phyloP scores from a whole-genome alignment of 1,140 invertebrate genomes.

The Brachionus manjavacas region DNA sequence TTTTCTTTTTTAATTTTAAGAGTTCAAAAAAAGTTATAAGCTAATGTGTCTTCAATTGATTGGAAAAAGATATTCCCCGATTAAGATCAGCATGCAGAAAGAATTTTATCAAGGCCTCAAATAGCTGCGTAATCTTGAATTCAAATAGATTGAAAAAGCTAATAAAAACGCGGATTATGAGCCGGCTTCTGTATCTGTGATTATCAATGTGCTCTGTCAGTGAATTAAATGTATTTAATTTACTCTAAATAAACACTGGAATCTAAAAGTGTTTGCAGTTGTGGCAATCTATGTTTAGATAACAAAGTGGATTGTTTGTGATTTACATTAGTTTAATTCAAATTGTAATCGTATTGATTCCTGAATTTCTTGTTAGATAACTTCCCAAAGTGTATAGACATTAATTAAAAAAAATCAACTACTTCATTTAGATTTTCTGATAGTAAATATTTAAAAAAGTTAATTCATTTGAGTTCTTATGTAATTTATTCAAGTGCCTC shows the following conservation, averaged over 20 bases:
- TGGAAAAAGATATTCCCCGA: background rate
- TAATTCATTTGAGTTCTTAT: background rate
- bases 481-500: background rate
- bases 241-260: background rate
- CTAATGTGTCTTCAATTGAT: background rate
- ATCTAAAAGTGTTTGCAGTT: background rate
- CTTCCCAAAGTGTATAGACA: conserved; percentile 16
- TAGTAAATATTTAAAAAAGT: background rate
- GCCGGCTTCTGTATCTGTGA: background rate
- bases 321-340: conserved; percentile 16
- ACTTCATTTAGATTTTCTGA: background rate
- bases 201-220: background rate
- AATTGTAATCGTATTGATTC: conserved; percentile 20
- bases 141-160: background rate
- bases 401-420: background rate
- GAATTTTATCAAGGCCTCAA: background rate
- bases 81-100: background rate
- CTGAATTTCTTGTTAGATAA: background rate
- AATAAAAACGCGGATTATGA: background rate
- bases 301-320: background rate
- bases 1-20: background rate
- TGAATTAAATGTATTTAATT: background rate
- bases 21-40: background rate
- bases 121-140: background rate
- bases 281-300: background rate